phyloP scores from a whole-genome alignment of 2,888 invertebrate genomes.

The Adelognathus sp. region DNA sequence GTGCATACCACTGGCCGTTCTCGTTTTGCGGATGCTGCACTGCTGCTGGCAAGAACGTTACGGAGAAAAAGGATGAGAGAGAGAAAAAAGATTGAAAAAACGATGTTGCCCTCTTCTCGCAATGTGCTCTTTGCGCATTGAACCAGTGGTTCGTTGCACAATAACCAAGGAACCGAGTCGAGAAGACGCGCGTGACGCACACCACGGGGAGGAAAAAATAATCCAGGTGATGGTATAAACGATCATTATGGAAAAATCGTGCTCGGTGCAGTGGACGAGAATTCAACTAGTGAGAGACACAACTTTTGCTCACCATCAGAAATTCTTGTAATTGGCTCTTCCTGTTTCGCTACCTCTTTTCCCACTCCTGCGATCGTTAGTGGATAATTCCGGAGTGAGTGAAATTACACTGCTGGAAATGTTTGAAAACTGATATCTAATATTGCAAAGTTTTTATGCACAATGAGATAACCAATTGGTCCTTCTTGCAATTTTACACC shows the following conservation, averaged over 20 bases:
- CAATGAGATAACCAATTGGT: too few relatives aligned
- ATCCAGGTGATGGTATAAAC: conserved; percentile 26
- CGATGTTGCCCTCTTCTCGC: not conserved
- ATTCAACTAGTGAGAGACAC: conserved; percentile 16
- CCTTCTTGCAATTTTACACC: too few relatives aligned
- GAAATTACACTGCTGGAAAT: too few relatives aligned
- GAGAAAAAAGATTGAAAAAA: not conserved
- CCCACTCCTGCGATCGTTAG: not conserved
- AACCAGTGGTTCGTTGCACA: conserved; percentile 37
- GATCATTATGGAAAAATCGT: conserved; percentile 20
- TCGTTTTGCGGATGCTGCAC: not conserved
- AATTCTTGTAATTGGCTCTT: conserved; percentile 27
- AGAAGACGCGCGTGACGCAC: not conserved
- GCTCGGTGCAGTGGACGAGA: not conserved
- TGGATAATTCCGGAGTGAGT: not conserved
- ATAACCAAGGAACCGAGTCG: conserved; percentile 31
- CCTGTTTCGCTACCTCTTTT: not conserved
- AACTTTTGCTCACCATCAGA: conserved; percentile 15
- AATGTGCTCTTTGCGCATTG: conserved; percentile 4
- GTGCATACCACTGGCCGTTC: not conserved
- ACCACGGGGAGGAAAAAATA: not conserved
- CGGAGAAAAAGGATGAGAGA: not conserved
- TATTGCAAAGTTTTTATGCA: too few relatives aligned
- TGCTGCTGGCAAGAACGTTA: not conserved
- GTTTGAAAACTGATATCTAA: too few relatives aligned